Percentiles rank a stretch among this genome's conserved stretches.
These are phyloP conservation scores for Protosalanx chinensis DNA, from an alignment of 2,797 vertebrate genomes.

Conservation along the genomic window DNA sequence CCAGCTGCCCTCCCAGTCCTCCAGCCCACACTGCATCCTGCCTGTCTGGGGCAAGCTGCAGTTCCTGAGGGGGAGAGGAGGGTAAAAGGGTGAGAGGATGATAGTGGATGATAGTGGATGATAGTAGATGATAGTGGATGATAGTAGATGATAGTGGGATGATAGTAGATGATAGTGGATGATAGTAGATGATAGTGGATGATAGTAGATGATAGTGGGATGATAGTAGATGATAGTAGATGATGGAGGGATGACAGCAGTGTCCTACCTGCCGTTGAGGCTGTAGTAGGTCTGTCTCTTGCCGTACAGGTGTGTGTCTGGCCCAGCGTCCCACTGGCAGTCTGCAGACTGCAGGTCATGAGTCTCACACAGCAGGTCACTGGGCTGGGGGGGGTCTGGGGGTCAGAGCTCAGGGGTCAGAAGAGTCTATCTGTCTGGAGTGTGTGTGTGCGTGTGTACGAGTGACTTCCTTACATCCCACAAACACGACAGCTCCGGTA, in stretches of 20 bases:
- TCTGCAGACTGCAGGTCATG: constrained; percentile 61
- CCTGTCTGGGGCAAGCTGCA: constrained; percentile 21
- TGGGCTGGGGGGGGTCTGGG: constrained; percentile 69
- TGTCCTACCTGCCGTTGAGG: constrained; percentile 67
- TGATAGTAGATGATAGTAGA: neutral
- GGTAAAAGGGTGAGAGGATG: too few species aligned
- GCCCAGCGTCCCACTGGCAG: constrained; percentile 64
- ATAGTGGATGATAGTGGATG: too few species aligned
- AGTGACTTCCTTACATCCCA: constrained; percentile 68
- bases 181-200: neutral
- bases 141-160: too few species aligned
- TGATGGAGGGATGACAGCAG: neutral
- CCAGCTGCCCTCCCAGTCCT: constrained; percentile 63
- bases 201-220: neutral
- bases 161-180: too few species aligned
- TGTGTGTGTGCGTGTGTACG: too few species aligned
- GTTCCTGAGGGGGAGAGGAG: constrained; percentile 42
- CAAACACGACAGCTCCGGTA: constrained; percentile 64
- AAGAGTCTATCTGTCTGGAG: neutral
- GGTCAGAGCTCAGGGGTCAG: neutral
- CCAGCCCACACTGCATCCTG: constrained; percentile 25
- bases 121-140: neutral
- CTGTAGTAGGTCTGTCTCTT: constrained; percentile 49
- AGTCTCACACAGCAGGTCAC: constrained; percentile 70
- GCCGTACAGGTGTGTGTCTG: constrained; percentile 48